Conservation (phyloP, 2,113 vertebrate species). For the Pteruthius melanotis region DNA sequence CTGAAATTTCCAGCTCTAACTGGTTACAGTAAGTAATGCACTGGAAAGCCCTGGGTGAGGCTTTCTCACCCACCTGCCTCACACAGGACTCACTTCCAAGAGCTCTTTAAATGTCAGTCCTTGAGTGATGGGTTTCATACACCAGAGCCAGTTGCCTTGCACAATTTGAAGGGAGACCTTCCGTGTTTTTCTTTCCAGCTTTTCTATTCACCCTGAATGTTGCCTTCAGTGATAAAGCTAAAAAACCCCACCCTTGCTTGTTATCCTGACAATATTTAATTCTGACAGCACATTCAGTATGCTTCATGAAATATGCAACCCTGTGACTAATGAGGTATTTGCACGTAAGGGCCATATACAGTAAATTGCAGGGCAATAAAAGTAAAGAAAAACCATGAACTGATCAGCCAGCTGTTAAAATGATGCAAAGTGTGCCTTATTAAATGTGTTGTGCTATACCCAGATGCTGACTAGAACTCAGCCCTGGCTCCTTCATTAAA, state of each 20-base stretch:
- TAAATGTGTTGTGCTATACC: constrained; percentile 36
- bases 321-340: constrained; percentile 58
- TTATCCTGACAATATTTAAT: constrained; percentile 70
- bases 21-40: constrained; percentile 4
- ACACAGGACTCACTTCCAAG: not conserved
- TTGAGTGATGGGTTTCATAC: not conserved
- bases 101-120: not conserved
- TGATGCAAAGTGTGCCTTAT: constrained; percentile 15
- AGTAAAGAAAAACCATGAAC: constrained; percentile 41
- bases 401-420: constrained; percentile 56
- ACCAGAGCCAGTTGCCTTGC: not conserved
- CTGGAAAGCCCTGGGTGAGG: not conserved
- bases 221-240: constrained; percentile 71
- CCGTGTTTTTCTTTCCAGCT: constrained; percentile 52
- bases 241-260: constrained; percentile 49
- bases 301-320: constrained; percentile 51
- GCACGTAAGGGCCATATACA: constrained; percentile 32
- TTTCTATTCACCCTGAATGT: constrained; percentile 58
- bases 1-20: not conserved
- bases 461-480: constrained; percentile 12
- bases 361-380: constrained; percentile 42
- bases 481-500: not conserved
- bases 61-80: not conserved
- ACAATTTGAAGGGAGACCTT: not conserved
- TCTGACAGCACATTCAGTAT: constrained; percentile 53